Percentiles rank a stretch among this genome's conserved stretches.
Evolutionary conservation across 2,113 vertebrate species (phyloP).

Genomic region (Platichthys flesus): DNA sequence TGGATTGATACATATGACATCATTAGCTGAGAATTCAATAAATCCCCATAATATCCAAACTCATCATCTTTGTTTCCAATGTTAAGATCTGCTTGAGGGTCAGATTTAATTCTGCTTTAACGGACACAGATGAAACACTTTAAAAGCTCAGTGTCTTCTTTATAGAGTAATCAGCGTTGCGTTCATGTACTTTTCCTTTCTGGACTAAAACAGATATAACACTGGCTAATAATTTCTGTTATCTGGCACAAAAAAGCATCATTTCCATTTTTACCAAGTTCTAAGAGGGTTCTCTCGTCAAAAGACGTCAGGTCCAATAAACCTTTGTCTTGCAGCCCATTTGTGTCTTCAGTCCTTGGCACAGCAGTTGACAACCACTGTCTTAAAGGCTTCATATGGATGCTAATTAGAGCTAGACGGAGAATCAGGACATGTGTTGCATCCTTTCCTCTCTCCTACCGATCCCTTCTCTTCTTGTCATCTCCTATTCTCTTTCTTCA

Average conservation of each 20-base stretch:
- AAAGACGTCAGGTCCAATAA: slow-evolving; percentile 42
- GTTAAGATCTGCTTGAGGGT: no score
- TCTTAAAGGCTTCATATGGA: slow-evolving; percentile 52
- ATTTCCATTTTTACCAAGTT: slow-evolving; percentile 5
- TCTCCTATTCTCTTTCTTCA: slow-evolving; percentile 69
- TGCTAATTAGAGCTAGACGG: slow-evolving; percentile 62
- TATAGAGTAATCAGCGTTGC: background rate
- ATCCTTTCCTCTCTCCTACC: slow-evolving; percentile 50
- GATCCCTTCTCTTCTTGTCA: slow-evolving; percentile 54
- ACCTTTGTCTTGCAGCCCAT: slow-evolving; percentile 30
- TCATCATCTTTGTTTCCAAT: no score
- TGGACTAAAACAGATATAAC: slow-evolving; percentile 13
- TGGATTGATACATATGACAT: no score
- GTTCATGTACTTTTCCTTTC: no score
- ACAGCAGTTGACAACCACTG: slow-evolving; percentile 54
- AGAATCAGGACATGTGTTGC: slow-evolving; percentile 58
- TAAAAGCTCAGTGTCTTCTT: background rate
- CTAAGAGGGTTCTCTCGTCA: slow-evolving; percentile 29
- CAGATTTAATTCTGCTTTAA: background rate
- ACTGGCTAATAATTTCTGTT: slow-evolving; percentile 24
- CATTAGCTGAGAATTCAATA: no score
- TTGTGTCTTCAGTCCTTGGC: slow-evolving; percentile 37
- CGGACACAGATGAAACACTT: background rate
- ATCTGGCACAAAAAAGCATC: slow-evolving; percentile 1
- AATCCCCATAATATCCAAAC: no score